These are phyloP conservation scores for Anolis apletophallus DNA, from an alignment of 2,797 vertebrate species.

Conservation along the genomic window DNA sequence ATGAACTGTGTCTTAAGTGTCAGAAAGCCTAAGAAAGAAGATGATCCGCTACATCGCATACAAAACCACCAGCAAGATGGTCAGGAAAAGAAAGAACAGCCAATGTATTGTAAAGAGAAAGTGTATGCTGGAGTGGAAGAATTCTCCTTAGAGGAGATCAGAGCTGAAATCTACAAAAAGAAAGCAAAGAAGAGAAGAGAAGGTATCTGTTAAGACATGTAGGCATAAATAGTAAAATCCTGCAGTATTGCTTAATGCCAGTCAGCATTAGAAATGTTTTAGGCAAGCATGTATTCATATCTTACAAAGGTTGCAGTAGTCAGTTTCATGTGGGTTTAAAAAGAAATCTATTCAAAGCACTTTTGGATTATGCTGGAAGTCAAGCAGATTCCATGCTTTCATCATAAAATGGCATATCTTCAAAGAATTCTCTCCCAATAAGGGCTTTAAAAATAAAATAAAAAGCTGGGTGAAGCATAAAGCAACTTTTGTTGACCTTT, in stretches of 20 bases:
- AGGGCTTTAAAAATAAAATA: background rate
- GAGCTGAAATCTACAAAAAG: constrained; percentile 90
- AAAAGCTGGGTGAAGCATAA: background rate
- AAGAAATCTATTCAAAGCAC: background rate
- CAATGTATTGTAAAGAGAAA: constrained; percentile 95
- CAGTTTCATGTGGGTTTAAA: background rate
- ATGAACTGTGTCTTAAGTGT: constrained; percentile 88
- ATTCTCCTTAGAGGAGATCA: constrained; percentile 95
- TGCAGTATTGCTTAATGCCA: background rate
- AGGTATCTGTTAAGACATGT: constrained; percentile 64
- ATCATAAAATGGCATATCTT: background rate
- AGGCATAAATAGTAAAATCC: background rate
- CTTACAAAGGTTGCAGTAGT: background rate
- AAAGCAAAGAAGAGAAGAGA: constrained; percentile 76
- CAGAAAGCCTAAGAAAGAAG: constrained; percentile 85
- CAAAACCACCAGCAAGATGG: constrained; percentile 83
- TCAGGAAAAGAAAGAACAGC: constrained; percentile 81
- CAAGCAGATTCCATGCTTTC: background rate
- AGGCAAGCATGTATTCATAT: constrained; percentile 1
- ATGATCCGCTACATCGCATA: constrained; percentile 89
- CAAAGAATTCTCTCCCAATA: background rate
- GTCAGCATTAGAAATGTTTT: background rate
- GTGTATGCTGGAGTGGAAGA: constrained; percentile 90
- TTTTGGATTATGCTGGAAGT: background rate
- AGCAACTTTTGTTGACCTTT: background rate